Conservation (phyloP, 2,113 vertebrate species). For the Xenopus tropicalis region UCB_Xtro_10.0 CM004447.2:66460501-66461000, state of each 20-base stretch:
- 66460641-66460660: too few relatives aligned
- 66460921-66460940: slow-evolving; percentile 43
- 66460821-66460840: slow-evolving; percentile 39
- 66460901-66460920: slow-evolving; percentile 39
- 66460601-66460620: too few relatives aligned
- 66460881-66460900: slow-evolving; percentile 33
- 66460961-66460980: slow-evolving; percentile 34
- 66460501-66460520: too few relatives aligned
- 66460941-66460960: slow-evolving; percentile 40
- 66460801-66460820: slow-evolving; percentile 38
- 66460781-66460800: slow-evolving; percentile 35
- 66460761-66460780: slow-evolving; percentile 23
- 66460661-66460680: too few relatives aligned
- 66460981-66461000: slow-evolving; percentile 13
- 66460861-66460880: slow-evolving; percentile 35
- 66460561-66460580: too few relatives aligned
- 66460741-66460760: slow-evolving; percentile 19
- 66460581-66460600: too few relatives aligned
- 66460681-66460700: too few relatives aligned
- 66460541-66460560: too few relatives aligned
- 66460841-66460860: slow-evolving; percentile 41
- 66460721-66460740: too few relatives aligned
- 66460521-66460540: too few relatives aligned
- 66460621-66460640: too few relatives aligned
- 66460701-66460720: too few relatives aligned